Base-by-base conservation (phyloP, 2,797 vertebrate species). In the Mus minutoides region DNA sequence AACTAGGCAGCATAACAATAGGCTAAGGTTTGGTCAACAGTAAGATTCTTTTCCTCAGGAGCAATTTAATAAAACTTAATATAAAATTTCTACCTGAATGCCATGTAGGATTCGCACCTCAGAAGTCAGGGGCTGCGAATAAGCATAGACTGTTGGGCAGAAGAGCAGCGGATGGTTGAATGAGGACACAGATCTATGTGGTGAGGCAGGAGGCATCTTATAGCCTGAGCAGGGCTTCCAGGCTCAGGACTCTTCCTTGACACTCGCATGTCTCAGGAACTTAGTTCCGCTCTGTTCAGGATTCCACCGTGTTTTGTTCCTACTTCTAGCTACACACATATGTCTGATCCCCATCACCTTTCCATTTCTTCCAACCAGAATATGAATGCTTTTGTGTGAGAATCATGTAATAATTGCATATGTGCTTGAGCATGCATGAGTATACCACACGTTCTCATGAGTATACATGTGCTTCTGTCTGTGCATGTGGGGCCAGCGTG, bases 101-200 rank as follows among this genome's bases (percentile, higher is more conserved):
- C 40, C n/a, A 56, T 3, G 43, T 11, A 56, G 40, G 3, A 80
- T 52, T 85, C 43, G 40, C 6, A 89, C 11, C 43, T 71, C 84
- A 75, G 93, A 80, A 93, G 12, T 22, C 71, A 85, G 26, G n/a
- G 22, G 14, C 17, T 49, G 43, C 19, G 22, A 83, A 92, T 71
- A 97, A 46, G 62, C 29, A 91, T 37, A 64, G 11, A 67, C 34
- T 90, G 19, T 79, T 29, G 60, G 26, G 54, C 78, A 94, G n/a
- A 96, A 82, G 11, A 40, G 13, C 12, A 29, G 2, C 21, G 21
- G 60, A 79, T n/a, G 2, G 6, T 64, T 31, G 56, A 82, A 60
- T 10, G 43, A 89, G 10, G 17, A 12, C n/a, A 43, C 1, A 91
- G 60, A 94, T 17, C 29, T 46, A 1, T 34, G n/a, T 19, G 13